Base-by-base conservation (phyloP, 2,113 vertebrate species). In the Xiphorhynchus elegans region DNA sequence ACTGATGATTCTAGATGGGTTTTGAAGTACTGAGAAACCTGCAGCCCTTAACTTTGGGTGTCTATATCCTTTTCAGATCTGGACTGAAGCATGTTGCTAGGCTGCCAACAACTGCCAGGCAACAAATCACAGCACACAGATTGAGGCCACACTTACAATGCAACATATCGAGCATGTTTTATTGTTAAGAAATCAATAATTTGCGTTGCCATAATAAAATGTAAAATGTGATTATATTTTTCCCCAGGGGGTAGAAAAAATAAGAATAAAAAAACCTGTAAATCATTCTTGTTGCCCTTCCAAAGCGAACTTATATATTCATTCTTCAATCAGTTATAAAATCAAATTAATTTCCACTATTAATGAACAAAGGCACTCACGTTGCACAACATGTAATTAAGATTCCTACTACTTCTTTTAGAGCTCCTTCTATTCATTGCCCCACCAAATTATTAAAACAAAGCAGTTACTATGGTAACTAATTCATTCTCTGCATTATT, bases 371-470 rank as follows among this genome's bases (percentile, higher is more conserved):
- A 94, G 73, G 85, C 84, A 80, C 68, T 92, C 70, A 52, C 25
- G 0, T 62, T 77, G 75, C 89, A 84, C 70, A 95, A 94, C 84
- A 89, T 58, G 69, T 79, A 96, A 97, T 97, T 97, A 97, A 95
- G 96, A 96, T 91, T 86, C 91, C 91, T 96, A 75, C 91, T 94
- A 93, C 95, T 97, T 75, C 92, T 94, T 86, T 92, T 78, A 69
- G 50, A 93, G 87, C 73, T 90, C 56, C 89, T 93, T 95, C 93
- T 95, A 93, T 94, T 96, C 93, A 88, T 18, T 77, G 89, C 70
- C 90, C 93, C 86, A 92, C 87, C 93, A 96, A 96, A 97, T 97
- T 95, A 97, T 94, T 96, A 96, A 96, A 98, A 97, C 96, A 97
- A 97, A 97, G 90, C 82, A 81, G 97, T 97, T 97, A 82, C 97